Evolutionary conservation across 1,140 invertebrate species (phyloP).

Genomic region (Campoletis sonorensis): DNA sequence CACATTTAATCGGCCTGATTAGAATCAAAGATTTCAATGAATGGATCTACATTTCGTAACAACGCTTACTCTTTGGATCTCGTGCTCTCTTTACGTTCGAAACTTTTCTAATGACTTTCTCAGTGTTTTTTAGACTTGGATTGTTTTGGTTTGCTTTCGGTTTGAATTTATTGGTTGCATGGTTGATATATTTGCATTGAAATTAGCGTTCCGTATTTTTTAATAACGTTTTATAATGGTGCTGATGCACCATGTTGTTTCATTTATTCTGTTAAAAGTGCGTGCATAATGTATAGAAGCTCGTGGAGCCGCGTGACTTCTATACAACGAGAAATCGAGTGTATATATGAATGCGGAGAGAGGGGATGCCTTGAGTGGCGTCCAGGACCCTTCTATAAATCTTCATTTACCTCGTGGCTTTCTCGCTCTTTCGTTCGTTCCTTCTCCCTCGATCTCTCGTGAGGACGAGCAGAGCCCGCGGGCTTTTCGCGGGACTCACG

Average conservation of each 20-base stretch:
- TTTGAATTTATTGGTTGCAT: no score
- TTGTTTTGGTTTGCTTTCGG: no score
- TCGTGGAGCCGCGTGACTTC: conserved; percentile 41
- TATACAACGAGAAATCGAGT: neutral
- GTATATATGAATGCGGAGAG: neutral
- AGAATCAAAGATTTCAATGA: neutral
- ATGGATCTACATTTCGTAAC: neutral
- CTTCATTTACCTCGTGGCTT: conserved; percentile 63
- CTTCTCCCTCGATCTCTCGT: neutral
- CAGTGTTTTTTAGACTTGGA: neutral
- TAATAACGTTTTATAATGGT: neutral
- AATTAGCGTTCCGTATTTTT: no score
- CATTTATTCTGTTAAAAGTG: neutral
- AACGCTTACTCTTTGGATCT: neutral
- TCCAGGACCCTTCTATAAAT: conserved; percentile 64
- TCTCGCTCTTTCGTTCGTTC: neutral
- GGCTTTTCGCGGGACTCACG: conserved; percentile 12
- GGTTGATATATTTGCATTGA: no score
- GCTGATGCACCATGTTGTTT: neutral
- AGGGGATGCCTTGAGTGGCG: conserved; percentile 53
- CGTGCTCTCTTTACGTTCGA: neutral
- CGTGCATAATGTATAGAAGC: conserved; percentile 3
- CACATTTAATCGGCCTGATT: neutral
- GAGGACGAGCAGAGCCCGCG: neutral
- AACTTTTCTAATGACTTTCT: neutral